Conservation (phyloP, 2,888 invertebrate genomes). For the Dilophus febrilis region DNA sequence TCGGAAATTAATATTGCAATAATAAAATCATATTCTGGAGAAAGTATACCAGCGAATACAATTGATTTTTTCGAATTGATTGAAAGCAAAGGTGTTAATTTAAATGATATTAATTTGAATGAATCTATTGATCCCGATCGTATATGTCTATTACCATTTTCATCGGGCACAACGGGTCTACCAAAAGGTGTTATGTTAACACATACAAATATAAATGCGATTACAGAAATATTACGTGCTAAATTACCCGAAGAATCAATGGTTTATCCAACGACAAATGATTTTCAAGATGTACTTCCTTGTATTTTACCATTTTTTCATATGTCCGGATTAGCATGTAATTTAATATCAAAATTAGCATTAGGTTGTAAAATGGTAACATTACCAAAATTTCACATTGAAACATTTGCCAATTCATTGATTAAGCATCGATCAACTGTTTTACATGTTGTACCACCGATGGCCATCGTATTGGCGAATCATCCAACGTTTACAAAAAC, state of each 20-base stretch:
- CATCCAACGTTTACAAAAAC: slow-evolving; percentile 32
- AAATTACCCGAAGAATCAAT: slow-evolving; percentile 14
- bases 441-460: slow-evolving; percentile 62
- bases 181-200: slow-evolving; percentile 58
- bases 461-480: slow-evolving; percentile 52
- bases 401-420: slow-evolving; percentile 44
- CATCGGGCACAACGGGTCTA: slow-evolving; percentile 65
- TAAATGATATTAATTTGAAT: slow-evolving; percentile 30
- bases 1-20: slow-evolving; percentile 33
- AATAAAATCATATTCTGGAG: slow-evolving; percentile 31
- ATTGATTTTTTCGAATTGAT: slow-evolving; percentile 44
- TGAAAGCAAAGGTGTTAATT: slow-evolving; percentile 33
- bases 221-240: slow-evolving; percentile 21
- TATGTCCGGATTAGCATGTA: slow-evolving; percentile 53
- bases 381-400: slow-evolving; percentile 57
- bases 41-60: slow-evolving; percentile 35
- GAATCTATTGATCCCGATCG: slow-evolving; percentile 40
- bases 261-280: slow-evolving; percentile 18
- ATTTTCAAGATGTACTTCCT: slow-evolving; percentile 43
- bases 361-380: slow-evolving; percentile 49
- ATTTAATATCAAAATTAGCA: slow-evolving; percentile 38
- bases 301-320: slow-evolving; percentile 67
- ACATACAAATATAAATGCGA: slow-evolving; percentile 30
- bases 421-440: slow-evolving; percentile 42
- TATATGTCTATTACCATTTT: slow-evolving; percentile 59